A percentile compares a stretch with the other conserved stretches of the same genome.
These are phyloP conservation scores for Alligator mississippiensis DNA, from an alignment of 2,113 vertebrate genomes.

Conservation along the genomic window DNA sequence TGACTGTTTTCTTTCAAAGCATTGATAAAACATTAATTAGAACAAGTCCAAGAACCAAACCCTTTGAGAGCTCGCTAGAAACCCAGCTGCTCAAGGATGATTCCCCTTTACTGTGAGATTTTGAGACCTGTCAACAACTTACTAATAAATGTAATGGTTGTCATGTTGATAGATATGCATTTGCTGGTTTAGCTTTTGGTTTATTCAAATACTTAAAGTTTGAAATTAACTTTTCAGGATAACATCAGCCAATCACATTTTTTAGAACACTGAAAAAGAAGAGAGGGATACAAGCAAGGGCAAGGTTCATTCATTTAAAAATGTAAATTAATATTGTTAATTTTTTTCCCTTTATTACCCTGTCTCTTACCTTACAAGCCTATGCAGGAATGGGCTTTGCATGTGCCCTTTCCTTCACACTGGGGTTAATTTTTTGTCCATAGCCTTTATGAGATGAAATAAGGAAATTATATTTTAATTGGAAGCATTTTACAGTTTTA, in stretches of 20 bases:
- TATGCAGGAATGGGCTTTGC: background rate
- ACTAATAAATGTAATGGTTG: background rate
- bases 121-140: constrained; percentile 12
- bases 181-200: background rate
- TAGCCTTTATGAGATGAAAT: constrained; percentile 22
- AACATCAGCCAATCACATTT: background rate
- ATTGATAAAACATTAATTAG: constrained; percentile 9
- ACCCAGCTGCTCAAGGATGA: background rate
- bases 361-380: background rate
- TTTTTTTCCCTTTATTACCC: too few relatives aligned
- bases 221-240: background rate
- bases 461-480: background rate
- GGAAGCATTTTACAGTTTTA: constrained; percentile 24
- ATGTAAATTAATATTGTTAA: background rate
- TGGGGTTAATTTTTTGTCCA: constrained; percentile 36
- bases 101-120: constrained; percentile 42
- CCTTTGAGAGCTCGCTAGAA: background rate
- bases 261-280: background rate
- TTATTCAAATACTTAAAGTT: background rate
- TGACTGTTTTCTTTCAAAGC: background rate
- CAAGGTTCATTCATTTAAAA: background rate
- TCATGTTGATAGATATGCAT: background rate
- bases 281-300: background rate
- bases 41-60: background rate
- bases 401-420: background rate